phyloP scores from a whole-genome alignment of 2,888 invertebrate species.

The Scelioninae gen. 1 region DNA sequence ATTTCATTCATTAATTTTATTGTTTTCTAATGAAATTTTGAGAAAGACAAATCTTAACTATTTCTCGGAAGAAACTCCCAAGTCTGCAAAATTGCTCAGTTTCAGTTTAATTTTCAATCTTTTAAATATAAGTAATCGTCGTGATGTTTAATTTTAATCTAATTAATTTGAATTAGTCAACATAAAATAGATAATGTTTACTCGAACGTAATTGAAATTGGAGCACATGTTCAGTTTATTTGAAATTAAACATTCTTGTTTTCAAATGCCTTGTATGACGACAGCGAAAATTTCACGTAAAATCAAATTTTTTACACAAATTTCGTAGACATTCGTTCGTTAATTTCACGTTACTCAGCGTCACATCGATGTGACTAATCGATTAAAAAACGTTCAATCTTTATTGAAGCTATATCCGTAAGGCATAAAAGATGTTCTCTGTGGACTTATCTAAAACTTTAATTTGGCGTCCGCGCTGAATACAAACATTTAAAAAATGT shows the following conservation, averaged over 20 bases:
- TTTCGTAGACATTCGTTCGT: constrained; percentile 18
- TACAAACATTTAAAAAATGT: constrained; percentile 48
- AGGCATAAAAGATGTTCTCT: constrained; percentile 20
- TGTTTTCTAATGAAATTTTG: constrained; percentile 17
- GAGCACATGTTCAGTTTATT: no score
- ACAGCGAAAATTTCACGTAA: constrained; percentile 1
- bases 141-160: constrained; percentile 9
- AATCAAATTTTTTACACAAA: constrained; percentile 16
- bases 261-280: neutral
- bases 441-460: constrained; percentile 38
- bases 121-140: neutral
- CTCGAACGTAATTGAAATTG: neutral
- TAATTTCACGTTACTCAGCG: constrained; percentile 26
- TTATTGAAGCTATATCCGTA: constrained; percentile 28
- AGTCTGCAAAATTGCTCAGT: neutral
- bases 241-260: neutral
- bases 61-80: constrained; percentile 12
- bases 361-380: constrained; percentile 34
- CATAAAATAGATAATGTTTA: neutral
- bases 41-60: constrained; percentile 20
- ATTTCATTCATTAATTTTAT: constrained; percentile 5
- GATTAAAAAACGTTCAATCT: constrained; percentile 51
- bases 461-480: constrained; percentile 30
- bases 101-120: constrained; percentile 22
- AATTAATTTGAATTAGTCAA: constrained; percentile 33